phyloP scores from a whole-genome alignment of 2,888 invertebrate genomes.

The Agriopis marginaria region DNA sequence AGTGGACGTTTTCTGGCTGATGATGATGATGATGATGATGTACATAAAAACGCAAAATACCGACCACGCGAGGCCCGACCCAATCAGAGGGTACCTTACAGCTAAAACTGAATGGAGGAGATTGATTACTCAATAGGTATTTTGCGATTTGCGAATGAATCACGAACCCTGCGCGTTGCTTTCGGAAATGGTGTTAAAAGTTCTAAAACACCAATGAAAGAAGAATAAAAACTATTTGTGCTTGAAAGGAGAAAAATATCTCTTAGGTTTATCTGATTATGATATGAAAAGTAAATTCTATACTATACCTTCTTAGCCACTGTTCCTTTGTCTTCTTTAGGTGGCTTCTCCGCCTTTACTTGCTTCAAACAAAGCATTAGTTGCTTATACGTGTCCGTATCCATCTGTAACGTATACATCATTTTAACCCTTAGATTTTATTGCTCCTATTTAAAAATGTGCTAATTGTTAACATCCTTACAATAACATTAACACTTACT shows the following conservation, averaged over 20 bases:
- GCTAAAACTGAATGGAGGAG: no score
- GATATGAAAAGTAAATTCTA: background rate
- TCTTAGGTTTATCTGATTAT: background rate
- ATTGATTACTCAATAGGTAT: no score
- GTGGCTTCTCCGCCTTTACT: slow-evolving; percentile 55
- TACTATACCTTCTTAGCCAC: slow-evolving; percentile 64
- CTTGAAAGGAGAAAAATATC: background rate
- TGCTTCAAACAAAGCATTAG: slow-evolving; percentile 73
- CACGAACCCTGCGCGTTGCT: no score
- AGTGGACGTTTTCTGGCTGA: no score
- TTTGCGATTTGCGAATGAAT: no score
- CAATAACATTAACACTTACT: slow-evolving; percentile 45
- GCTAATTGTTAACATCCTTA: background rate
- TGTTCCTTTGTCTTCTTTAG: slow-evolving; percentile 66
- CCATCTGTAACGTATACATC: slow-evolving; percentile 62
- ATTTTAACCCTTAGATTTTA: background rate
- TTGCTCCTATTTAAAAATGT: background rate
- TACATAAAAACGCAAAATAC: no score
- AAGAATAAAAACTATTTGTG: background rate
- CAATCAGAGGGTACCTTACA: no score
- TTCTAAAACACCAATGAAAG: no score
- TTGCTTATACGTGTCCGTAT: slow-evolving; percentile 69
- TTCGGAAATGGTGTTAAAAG: no score
- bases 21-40: no score
- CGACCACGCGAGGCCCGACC: no score